Evolutionary conservation across 2,113 vertebrate species (phyloP).

Genomic region (Heterocephalus glaber): DNA sequence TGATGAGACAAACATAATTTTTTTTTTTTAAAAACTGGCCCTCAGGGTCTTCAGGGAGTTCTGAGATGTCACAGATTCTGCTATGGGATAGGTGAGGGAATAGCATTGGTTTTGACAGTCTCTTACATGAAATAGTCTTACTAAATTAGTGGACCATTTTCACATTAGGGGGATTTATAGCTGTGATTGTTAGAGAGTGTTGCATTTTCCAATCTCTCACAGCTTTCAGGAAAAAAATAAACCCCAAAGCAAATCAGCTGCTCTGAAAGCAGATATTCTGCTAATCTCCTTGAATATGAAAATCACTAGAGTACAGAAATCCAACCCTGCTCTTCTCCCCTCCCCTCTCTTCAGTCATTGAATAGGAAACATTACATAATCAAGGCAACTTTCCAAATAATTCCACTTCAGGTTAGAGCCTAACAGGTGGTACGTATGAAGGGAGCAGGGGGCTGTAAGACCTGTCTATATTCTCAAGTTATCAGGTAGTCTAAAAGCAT

Average conservation of each 20-base stretch:
- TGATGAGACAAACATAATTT: slow-evolving; percentile 8
- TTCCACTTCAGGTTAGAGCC: not conserved
- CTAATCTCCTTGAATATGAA: not conserved
- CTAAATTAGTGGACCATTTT: not conserved
- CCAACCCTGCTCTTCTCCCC: not conserved
- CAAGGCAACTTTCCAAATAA: not conserved
- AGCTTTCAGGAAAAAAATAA: slow-evolving; percentile 11
- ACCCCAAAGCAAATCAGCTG: not conserved
- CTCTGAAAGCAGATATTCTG: not conserved
- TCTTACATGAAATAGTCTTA: not conserved
- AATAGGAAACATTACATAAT: not conserved
- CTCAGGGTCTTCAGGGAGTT: not conserved
- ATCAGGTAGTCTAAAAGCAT: not conserved
- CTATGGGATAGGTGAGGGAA: not conserved
- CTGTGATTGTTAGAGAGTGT: not conserved
- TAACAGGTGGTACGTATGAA: not conserved
- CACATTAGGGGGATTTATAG: not conserved
- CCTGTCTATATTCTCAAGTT: not conserved
- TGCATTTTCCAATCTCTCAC: not conserved
- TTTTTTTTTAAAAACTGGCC: not conserved
- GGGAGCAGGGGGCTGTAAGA: not conserved
- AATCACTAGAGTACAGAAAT: not conserved
- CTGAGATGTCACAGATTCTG: not conserved
- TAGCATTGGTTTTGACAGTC: not conserved
- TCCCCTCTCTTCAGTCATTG: not conserved